Evolutionary conservation across 2,113 vertebrate genomes (phyloP).

Genomic region (Otis tarda): DNA sequence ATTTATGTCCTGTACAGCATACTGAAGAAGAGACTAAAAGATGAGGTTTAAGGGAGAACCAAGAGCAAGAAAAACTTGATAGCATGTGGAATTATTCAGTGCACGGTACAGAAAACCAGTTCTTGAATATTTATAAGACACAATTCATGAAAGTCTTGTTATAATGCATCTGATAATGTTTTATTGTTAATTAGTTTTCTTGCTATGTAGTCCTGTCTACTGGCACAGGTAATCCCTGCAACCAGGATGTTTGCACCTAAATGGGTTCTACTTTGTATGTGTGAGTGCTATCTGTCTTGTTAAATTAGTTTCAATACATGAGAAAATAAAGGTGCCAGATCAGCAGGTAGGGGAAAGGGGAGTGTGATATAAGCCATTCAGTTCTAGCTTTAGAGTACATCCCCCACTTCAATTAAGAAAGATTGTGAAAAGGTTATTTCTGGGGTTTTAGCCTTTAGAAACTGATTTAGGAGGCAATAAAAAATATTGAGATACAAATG

Average conservation of each 20-base stretch:
- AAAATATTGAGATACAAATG: neutral
- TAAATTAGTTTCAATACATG: neutral
- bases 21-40: slow-evolving; percentile 20
- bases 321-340: neutral
- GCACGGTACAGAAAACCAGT: neutral
- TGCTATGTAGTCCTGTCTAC: neutral
- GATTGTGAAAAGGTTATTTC: neutral
- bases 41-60: neutral
- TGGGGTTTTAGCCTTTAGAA: neutral
- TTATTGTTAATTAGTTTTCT: slow-evolving; percentile 56
- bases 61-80: neutral
- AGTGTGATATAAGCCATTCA: neutral
- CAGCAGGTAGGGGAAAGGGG: neutral
- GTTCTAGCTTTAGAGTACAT: neutral
- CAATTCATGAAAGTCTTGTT: neutral
- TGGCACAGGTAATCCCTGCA: slow-evolving; percentile 35
- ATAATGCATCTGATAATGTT: slow-evolving; percentile 8
- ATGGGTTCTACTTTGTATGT: slow-evolving; percentile 1
- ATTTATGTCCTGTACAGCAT: neutral
- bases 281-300: neutral
- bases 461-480: slow-evolving; percentile 2
- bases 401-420: neutral
- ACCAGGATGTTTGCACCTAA: slow-evolving; percentile 24
- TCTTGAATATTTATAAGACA: slow-evolving; percentile 52
- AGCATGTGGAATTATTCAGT: slow-evolving; percentile 3